Percentiles rank a stretch among this genome's conserved stretches.
Evolutionary conservation across 2,888 invertebrate species (phyloP).

Genomic region (Meta bourneti): DNA sequence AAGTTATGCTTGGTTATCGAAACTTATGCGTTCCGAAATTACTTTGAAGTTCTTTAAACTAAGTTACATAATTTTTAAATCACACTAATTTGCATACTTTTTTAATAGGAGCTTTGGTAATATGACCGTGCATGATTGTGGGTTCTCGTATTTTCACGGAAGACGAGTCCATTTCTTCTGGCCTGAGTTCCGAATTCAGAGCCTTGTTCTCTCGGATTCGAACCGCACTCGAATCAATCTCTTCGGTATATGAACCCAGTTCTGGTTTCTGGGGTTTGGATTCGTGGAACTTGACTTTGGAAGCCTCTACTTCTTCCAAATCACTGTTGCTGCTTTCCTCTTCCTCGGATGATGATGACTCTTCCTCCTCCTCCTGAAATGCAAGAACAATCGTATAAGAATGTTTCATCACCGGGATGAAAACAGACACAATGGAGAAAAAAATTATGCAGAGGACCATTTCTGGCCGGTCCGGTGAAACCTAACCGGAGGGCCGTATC

Average conservation of each 20-base stretch:
- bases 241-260: conserved; percentile 78
- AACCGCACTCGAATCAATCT: conserved; percentile 78
- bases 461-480: too few species aligned
- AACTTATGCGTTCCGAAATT: too few species aligned
- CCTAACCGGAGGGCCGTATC: too few species aligned
- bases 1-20: too few species aligned
- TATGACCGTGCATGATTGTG: conserved; percentile 76
- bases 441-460: too few species aligned
- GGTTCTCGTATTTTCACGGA: conserved; percentile 76
- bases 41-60: too few species aligned
- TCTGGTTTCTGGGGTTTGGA: conserved; percentile 75
- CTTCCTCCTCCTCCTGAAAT: conserved; percentile 77
- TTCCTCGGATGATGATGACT: conserved; percentile 81
- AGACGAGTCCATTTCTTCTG: conserved; percentile 78
- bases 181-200: conserved; percentile 75
- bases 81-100: conserved; percentile 25
- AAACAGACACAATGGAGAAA: too few species aligned
- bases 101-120: conserved; percentile 74
- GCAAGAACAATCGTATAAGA: background rate
- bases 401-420: too few species aligned
- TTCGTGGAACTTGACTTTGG: conserved; percentile 78
- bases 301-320: conserved; percentile 85
- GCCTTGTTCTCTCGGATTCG: conserved; percentile 78
- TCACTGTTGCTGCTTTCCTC: conserved; percentile 82
- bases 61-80: too few species aligned